Conservation (phyloP, 1,140 invertebrate species). For the Macrocentrus cingulum region DNA sequence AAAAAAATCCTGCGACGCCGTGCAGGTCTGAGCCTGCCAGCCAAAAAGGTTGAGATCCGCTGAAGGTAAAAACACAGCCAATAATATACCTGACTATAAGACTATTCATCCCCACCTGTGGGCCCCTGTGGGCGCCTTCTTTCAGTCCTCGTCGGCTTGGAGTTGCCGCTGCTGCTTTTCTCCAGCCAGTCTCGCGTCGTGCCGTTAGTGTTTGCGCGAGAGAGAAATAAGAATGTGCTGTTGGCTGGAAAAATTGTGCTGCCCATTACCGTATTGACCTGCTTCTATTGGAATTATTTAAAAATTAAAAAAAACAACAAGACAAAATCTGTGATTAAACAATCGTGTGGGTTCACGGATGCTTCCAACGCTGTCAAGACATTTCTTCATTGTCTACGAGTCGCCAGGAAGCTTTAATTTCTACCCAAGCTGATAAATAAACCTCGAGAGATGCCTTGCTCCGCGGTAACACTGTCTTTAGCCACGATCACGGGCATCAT, state of each 20-base stretch:
- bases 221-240: slow-evolving; percentile 45
- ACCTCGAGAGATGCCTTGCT: slow-evolving; percentile 77
- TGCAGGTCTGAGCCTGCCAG: too few relatives aligned
- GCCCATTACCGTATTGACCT: background rate
- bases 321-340: slow-evolving; percentile 6
- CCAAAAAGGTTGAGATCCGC: slow-evolving; percentile 45
- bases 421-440: slow-evolving; percentile 1
- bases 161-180: slow-evolving; percentile 16
- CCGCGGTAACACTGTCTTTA: slow-evolving; percentile 89
- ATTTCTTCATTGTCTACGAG: slow-evolving; percentile 8
- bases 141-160: slow-evolving; percentile 34
- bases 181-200: slow-evolving; percentile 33
- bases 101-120: slow-evolving; percentile 37
- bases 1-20: too few relatives aligned
- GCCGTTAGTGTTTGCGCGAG: slow-evolving; percentile 43
- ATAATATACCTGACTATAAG: slow-evolving; percentile 49
- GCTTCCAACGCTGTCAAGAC: background rate
- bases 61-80: slow-evolving; percentile 49
- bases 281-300: background rate
- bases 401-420: slow-evolving; percentile 11
- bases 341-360: slow-evolving; percentile 17
- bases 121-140: slow-evolving; percentile 21
- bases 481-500: slow-evolving; percentile 92
- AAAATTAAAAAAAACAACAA: slow-evolving; percentile 2
- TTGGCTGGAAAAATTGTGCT: slow-evolving; percentile 18